Percentiles rank a stretch among this genome's conserved stretches.
Evolutionary conservation across 2,888 invertebrate species (phyloP).

Genomic region (Cryptus armator): DNA sequence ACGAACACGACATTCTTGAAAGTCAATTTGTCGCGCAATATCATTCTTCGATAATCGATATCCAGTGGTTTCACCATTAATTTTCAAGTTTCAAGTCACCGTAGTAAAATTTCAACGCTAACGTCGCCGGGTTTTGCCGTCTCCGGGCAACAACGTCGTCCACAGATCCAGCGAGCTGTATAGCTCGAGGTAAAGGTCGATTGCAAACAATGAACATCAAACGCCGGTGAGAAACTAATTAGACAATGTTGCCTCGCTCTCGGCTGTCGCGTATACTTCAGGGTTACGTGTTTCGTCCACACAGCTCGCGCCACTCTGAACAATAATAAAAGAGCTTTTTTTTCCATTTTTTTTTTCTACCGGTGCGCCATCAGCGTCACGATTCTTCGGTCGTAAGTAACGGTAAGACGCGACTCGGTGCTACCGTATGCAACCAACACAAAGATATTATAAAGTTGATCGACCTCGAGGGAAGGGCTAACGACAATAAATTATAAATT

Average conservation of each 20-base stretch:
- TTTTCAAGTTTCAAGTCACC: neutral
- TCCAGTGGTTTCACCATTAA: neutral
- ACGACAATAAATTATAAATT: neutral
- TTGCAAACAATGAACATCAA: conserved; percentile 53
- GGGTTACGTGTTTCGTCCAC: conserved; percentile 32
- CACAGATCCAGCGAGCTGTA: neutral
- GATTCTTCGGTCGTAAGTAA: conserved; percentile 50
- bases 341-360: conserved; percentile 37
- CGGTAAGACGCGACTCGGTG: conserved; percentile 36
- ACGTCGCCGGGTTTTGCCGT: neutral
- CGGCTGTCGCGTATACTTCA: neutral
- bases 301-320: conserved; percentile 9
- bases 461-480: conserved; percentile 19
- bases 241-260: conserved; percentile 47
- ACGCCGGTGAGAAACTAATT: conserved; percentile 47
- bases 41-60: neutral
- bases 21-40: neutral
- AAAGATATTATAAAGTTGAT: conserved; percentile 33
- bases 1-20: neutral
- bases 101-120: neutral
- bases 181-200: conserved; percentile 55
- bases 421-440: conserved; percentile 9
- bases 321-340: conserved; percentile 38
- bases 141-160: neutral
- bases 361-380: conserved; percentile 29